Percentiles rank a stretch among this genome's conserved stretches.
Conservation (phyloP, 2,113 vertebrate species). For the Callipepla californica region DNA sequence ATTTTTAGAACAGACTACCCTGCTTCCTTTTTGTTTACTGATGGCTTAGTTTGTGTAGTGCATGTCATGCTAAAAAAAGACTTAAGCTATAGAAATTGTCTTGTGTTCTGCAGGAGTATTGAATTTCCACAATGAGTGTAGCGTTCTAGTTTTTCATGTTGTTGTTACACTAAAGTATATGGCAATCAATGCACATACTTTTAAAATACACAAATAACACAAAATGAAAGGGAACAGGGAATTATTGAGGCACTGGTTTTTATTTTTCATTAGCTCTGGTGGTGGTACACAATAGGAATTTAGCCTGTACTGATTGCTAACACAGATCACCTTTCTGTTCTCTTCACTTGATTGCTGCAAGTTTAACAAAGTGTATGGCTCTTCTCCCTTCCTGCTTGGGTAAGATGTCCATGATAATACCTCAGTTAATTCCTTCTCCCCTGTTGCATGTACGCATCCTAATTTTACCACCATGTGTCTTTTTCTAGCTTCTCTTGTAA, state of each 20-base stretch:
- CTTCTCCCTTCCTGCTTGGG: conserved; percentile 93
- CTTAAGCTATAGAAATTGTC: not conserved
- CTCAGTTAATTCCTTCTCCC: conserved; percentile 47
- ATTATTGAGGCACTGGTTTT: conserved; percentile 73
- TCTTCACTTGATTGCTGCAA: conserved; percentile 92
- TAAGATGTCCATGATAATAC: conserved; percentile 81
- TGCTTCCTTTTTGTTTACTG: not conserved
- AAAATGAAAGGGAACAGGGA: conserved; percentile 25
- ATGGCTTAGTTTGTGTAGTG: conserved; percentile 33
- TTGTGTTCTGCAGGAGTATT: not conserved
- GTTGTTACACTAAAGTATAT: conserved; percentile 41
- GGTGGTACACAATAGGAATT: conserved; percentile 79
- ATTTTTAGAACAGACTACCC: not conserved
- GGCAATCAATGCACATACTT: conserved; percentile 55
- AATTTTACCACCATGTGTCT: not conserved
- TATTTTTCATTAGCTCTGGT: conserved; percentile 78
- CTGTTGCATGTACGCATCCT: conserved; percentile 71
- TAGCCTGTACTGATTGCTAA: conserved; percentile 85
- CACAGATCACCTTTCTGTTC: conserved; percentile 89
- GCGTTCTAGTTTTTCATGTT: conserved; percentile 4
- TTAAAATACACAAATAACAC: conserved; percentile 57
- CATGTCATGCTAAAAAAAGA: conserved; percentile 31
- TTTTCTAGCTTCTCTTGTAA: conserved; percentile 19
- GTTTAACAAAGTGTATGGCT: conserved; percentile 91
- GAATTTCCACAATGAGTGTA: not conserved